Conservation (phyloP, 2,888 invertebrate genomes). For the Julus scanicus region DNA sequence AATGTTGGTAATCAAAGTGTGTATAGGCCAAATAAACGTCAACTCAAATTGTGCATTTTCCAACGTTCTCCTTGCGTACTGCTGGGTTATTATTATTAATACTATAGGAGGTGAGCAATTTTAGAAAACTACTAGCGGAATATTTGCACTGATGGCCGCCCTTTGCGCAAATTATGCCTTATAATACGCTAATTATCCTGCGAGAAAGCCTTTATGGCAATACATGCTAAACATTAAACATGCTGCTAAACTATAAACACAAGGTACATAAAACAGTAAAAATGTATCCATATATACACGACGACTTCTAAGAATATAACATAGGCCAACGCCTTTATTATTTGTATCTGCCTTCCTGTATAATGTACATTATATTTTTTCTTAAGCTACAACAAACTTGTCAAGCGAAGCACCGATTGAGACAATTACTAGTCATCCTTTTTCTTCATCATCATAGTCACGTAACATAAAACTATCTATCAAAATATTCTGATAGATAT, state of each 20-base stretch:
- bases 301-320: background rate
- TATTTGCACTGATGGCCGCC: background rate
- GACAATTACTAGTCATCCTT: too few relatives aligned
- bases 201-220: background rate
- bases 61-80: background rate
- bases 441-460: too few relatives aligned
- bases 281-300: background rate
- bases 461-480: too few relatives aligned
- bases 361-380: background rate
- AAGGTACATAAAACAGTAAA: slow-evolving; percentile 1
- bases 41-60: background rate
- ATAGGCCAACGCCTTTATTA: slow-evolving; percentile 14
- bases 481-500: too few relatives aligned
- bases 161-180: background rate
- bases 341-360: background rate
- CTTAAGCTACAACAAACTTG: background rate
- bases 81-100: background rate
- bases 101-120: background rate
- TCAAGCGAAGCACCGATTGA: background rate
- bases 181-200: slow-evolving; percentile 4
- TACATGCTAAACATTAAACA: background rate
- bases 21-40: background rate
- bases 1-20: background rate
- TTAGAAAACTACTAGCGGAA: background rate
- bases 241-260: slow-evolving; percentile 4